Percentiles rank a stretch among this genome's conserved stretches.
Evolutionary conservation across 2,888 invertebrate genomes (phyloP).

Genomic region (Nasonia oneida): DNA sequence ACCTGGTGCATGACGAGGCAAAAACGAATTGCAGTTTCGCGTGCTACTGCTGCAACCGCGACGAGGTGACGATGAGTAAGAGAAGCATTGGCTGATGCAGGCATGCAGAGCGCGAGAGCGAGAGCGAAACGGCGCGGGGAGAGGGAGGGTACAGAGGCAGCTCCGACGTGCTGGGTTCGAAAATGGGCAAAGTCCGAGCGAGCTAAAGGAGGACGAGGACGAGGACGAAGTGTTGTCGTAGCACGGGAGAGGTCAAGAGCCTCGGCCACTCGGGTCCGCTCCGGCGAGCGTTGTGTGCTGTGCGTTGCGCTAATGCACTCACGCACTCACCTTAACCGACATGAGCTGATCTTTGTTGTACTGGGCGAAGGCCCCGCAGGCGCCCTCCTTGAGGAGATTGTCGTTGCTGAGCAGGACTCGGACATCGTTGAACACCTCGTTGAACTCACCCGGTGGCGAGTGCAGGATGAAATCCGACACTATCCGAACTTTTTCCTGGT

Average conservation of each 20-base stretch:
- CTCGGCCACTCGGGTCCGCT: neutral
- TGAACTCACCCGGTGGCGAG: constrained; percentile 99
- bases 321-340: constrained; percentile 86
- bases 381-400: constrained; percentile 95
- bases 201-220: neutral
- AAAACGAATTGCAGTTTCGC: neutral
- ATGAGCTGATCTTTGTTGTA: constrained; percentile 99
- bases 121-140: neutral
- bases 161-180: neutral
- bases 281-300: neutral
- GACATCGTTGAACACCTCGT: constrained; percentile 99
- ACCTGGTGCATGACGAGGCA: neutral
- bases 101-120: neutral
- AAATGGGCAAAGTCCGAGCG: neutral
- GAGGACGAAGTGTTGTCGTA: neutral
- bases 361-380: constrained; percentile 97
- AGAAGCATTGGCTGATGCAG: neutral
- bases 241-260: neutral
- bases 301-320: constrained; percentile 63
- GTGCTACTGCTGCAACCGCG: neutral
- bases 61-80: neutral
- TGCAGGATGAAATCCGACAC: constrained; percentile 99
- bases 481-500: constrained; percentile 96
- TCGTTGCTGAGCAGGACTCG: constrained; percentile 97
- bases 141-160: neutral